phyloP scores from a whole-genome alignment of 2,797 vertebrate genomes.

The Telmatherina bonti region DNA sequence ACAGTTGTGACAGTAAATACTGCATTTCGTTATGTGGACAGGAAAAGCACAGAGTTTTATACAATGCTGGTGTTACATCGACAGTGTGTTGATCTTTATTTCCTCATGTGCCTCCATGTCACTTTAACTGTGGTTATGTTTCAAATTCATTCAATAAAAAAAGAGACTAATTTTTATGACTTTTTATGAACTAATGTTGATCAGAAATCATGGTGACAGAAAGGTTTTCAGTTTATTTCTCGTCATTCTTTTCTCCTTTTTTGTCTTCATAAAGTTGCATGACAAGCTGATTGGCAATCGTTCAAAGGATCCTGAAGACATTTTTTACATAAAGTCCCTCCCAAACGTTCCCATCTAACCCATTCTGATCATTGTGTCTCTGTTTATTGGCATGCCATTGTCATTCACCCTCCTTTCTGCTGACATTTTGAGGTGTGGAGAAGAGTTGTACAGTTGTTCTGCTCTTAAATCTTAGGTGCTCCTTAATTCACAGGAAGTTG shows the following conservation, averaged over 20 bases:
- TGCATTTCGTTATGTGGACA: conserved; percentile 62
- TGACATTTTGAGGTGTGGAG: conserved; percentile 58
- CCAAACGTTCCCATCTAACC: conserved; percentile 9
- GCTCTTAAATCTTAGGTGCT: conserved; percentile 48
- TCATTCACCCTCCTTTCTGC: conserved; percentile 52
- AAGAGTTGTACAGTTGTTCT: conserved; percentile 61
- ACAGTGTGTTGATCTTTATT: conserved; percentile 23
- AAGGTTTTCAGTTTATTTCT: conserved; percentile 35
- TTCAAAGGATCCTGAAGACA: conserved; percentile 40
- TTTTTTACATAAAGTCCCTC: conserved; percentile 31
- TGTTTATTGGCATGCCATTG: conserved; percentile 52
- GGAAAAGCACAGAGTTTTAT: conserved; percentile 52
- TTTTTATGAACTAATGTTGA: conserved; percentile 54
- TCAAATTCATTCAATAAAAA: conserved; percentile 41
- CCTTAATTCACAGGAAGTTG: conserved; percentile 87
- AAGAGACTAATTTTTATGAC: conserved; percentile 19
- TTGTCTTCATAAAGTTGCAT: conserved; percentile 46
- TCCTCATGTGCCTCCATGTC: conserved; percentile 55
- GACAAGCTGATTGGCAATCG: conserved; percentile 29
- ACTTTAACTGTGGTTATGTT: conserved; percentile 48
- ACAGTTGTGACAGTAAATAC: conserved; percentile 67
- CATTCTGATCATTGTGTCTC: conserved; percentile 29
- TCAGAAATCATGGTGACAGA: conserved; percentile 43
- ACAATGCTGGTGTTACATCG: conserved; percentile 17
- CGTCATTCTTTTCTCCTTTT: background rate